Conservation (phyloP, 2,888 invertebrate genomes). For the Clistopyga incitator region DNA sequence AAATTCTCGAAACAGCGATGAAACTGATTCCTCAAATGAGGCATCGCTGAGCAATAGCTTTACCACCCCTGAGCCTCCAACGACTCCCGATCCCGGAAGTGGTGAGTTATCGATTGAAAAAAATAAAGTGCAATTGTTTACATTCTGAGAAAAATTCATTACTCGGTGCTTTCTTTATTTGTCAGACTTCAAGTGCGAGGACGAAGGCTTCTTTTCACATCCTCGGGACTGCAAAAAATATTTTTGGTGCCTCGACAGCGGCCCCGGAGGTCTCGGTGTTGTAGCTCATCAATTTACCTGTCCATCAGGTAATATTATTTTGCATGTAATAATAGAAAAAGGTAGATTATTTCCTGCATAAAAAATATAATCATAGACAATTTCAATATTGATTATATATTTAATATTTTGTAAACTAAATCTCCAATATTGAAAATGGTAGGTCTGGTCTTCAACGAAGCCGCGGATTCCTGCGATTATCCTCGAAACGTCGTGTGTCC, state of each 20-base stretch:
- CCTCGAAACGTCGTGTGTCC: conserved; percentile 94
- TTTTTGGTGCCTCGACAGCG: conserved; percentile 96
- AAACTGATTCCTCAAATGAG: conserved; percentile 83
- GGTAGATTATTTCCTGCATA: too few relatives aligned
- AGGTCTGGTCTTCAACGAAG: conserved; percentile 96
- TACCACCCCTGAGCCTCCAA: conserved; percentile 92
- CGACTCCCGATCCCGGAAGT: conserved; percentile 95
- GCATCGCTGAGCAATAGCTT: conserved; percentile 84
- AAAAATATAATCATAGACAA: neutral
- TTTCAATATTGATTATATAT: neutral
- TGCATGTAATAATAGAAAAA: neutral
- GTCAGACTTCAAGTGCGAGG: conserved; percentile 94
- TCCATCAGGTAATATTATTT: conserved; percentile 89
- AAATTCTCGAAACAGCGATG: conserved; percentile 63
- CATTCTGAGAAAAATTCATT: neutral
- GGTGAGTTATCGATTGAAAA: conserved; percentile 85
- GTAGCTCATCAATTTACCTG: conserved; percentile 97
- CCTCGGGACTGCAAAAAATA: conserved; percentile 97
- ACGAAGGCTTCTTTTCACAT: conserved; percentile 96
- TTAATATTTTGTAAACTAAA: neutral
- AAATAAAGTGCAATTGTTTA: conserved; percentile 3
- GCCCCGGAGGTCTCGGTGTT: conserved; percentile 94
- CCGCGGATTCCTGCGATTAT: conserved; percentile 96
- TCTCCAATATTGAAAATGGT: conserved; percentile 65
- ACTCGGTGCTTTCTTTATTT: neutral